Evolutionary conservation across 2,113 vertebrate genomes (phyloP).

Genomic region (Benitochromis conjunctus): DNA sequence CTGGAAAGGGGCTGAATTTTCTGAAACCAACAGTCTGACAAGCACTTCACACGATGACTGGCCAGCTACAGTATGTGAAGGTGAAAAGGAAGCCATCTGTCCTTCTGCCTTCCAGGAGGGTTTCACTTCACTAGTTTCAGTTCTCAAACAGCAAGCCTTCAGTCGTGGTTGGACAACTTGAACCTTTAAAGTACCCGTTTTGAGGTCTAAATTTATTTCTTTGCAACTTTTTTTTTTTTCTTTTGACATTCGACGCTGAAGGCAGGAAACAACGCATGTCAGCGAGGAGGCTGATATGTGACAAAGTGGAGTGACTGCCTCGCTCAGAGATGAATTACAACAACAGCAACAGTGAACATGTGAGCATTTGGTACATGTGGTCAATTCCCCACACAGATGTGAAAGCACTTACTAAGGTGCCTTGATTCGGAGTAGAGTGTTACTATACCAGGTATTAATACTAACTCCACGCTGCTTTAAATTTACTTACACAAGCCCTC

Average conservation of each 20-base stretch:
- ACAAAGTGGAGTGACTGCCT: neutral
- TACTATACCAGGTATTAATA: neutral
- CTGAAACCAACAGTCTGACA: neutral
- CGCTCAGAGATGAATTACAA: neutral
- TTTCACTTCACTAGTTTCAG: neutral
- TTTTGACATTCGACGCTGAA: neutral
- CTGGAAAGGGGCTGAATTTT: neutral
- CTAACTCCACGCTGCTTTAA: neutral
- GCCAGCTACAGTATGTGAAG: neutral
- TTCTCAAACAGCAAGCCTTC: neutral
- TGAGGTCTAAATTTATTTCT: neutral
- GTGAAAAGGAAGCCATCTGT: neutral
- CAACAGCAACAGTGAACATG: neutral
- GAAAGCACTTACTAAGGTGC: constrained; percentile 4
- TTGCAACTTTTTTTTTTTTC: neutral
- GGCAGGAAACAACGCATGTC: neutral
- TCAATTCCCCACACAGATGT: neutral
- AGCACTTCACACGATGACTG: neutral
- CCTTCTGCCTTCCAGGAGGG: neutral
- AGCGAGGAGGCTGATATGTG: neutral
- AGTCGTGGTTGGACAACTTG: neutral
- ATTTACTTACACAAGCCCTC: neutral
- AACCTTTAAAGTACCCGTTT: neutral
- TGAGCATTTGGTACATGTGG: neutral
- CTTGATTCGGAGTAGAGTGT: neutral